Evolutionary conservation across 2,113 vertebrate genomes (phyloP), one percentile per base, ranked within the genome.

Genomic region (Psilopogon haemacephalus): DNA sequence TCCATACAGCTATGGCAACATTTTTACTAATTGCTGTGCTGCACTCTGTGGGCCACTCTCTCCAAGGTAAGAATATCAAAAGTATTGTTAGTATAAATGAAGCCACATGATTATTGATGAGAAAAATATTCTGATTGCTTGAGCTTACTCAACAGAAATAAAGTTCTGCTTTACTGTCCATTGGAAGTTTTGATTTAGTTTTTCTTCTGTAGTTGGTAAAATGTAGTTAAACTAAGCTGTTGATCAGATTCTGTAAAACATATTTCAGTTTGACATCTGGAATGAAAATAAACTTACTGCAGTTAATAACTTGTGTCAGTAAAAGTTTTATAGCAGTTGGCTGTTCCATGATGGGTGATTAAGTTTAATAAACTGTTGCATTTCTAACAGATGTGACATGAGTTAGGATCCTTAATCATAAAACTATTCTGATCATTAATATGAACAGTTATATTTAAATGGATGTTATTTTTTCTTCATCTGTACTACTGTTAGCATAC

Each of bases 1-100:
- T 94, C 99, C 99, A 33, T 99, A 99, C 97, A 99, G 99, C 98
- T 97, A 99, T 4, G 99, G 99, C 73, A 99, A 99, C 94, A 98
- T 99, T 95, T 98, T 99, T 94, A 99, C 98, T 65, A 99, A 99
- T 95, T 99, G 99, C 98, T 99, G 99, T 86, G 98, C 98, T 38
- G 99, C 99, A 4, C 98, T 99, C n/a, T 99, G 99, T 95, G 99
- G 99, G 81, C 99, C 99, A 83, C 96, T 99, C 60, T 99, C 99
- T 33, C 99, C 99, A 26, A 99, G 99, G 99, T 99, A 98, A 97
- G 98, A 11, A 33, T 50, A 79, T 35, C 23, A 32, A 20, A 92
- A 81, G 8, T 52, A 2, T 21, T 32, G 7, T 63, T 70, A 77
- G 15, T 35, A 21, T 63, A 67, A 69, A 86, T 46, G 33, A 89